Base-by-base conservation (phyloP, 2,888 invertebrate genomes). In the Dicyrtomina minuta region DNA sequence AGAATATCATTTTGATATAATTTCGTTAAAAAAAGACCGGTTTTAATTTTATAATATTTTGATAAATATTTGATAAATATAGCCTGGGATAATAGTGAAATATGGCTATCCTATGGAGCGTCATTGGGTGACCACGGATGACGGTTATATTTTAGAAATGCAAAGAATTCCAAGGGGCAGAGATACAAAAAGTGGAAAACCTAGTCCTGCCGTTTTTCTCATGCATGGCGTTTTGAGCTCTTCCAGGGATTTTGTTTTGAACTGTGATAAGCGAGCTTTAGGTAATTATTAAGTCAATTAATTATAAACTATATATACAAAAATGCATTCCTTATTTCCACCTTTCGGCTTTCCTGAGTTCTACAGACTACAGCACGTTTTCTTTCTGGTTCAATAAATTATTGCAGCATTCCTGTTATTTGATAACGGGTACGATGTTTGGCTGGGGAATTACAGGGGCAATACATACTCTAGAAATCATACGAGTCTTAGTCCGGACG, bases 71-170 rank as follows among this genome's bases (percentile, higher is more conserved):
- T 6, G 5, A n/a, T n/a, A n/a, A n/a, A n/a, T n/a, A n/a, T 51
- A 51, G 51, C 17, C 51, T n/a, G 51, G 20, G 20, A 51, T 51
- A 20, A 51, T 51, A 20, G n/a, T 3, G 12, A 51, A 20, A 10
- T 51, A 51, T 22, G 22, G 20, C 10, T 51, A 51, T 20, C 12
- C 51, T 5, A 20, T 51, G 51, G 51, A 51, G 51, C 51, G 17
- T 17, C 17, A 22, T 33, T 33, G 33, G 33, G 33, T 33, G 8
- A 33, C 33, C 33, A 33, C 33, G 8, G 33, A 33, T 5, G 51
- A 51, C 10, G 51, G 51, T 20, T 51, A 51, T 22, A 51, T 51
- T 51, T 51, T 51, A 20, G 51, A n/a, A 20, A 8, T 51, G 22
- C 51, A 20, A 20, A 17, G 51, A n/a, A 51, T 51, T 12, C 51